Evolutionary conservation across 2,797 vertebrate genomes (phyloP).

Genomic region (Liparis tanakae): DNA sequence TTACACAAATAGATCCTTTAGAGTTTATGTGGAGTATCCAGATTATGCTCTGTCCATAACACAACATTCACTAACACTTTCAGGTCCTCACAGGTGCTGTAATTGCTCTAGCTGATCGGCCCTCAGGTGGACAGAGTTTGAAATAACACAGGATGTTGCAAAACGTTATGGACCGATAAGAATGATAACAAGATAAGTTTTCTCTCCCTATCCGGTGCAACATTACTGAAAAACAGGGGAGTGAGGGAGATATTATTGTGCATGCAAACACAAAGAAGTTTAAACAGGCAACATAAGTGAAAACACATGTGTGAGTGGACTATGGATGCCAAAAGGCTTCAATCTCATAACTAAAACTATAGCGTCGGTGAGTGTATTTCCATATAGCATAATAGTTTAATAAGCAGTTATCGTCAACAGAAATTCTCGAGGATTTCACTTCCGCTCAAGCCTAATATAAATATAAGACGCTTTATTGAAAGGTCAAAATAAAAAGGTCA

Average conservation of each 20-base stretch:
- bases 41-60: constrained; percentile 41
- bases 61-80: constrained; percentile 6
- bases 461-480: background rate
- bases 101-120: constrained; percentile 5
- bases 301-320: constrained; percentile 15
- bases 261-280: background rate
- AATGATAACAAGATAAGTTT: background rate
- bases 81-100: background rate
- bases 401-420: background rate
- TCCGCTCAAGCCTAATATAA: background rate
- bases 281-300: background rate
- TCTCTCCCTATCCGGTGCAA: background rate
- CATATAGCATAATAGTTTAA: background rate
- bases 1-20: constrained; percentile 67
- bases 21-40: constrained; percentile 53
- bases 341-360: background rate
- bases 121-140: background rate
- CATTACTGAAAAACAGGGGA: background rate
- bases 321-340: background rate
- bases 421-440: background rate
- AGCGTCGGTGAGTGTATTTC: background rate
- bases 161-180: background rate
- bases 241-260: background rate
- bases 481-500: constrained; percentile 16
- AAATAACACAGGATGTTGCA: background rate